phyloP scores from a whole-genome alignment of 2,797 vertebrate genomes.

The Periophthalmus magnuspinnatus region DNA sequence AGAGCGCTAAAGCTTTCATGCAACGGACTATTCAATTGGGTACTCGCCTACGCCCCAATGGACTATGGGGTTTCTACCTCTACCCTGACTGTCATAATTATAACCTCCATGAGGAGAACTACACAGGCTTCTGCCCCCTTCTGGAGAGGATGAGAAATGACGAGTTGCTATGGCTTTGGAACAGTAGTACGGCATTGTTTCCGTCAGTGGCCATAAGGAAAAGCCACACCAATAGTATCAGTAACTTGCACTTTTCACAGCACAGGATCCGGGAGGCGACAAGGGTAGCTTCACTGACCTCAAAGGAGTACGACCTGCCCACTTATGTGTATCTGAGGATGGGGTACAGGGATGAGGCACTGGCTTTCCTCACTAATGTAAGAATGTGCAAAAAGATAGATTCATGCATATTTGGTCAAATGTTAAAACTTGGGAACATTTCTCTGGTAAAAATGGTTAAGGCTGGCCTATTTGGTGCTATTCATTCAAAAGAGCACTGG shows the following conservation, averaged over 20 bases:
- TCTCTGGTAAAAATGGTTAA: no score
- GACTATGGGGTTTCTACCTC: slow-evolving; percentile 84
- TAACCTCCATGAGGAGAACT: slow-evolving; percentile 75
- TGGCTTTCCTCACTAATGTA: slow-evolving; percentile 79
- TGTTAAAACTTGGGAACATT: no score
- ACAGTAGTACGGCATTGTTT: slow-evolving; percentile 81
- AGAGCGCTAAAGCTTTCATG: slow-evolving; percentile 81
- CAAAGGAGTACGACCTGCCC: slow-evolving; percentile 72
- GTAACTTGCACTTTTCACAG: slow-evolving; percentile 77
- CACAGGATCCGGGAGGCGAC: slow-evolving; percentile 79
- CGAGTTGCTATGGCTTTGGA: slow-evolving; percentile 83
- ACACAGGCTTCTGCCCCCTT: slow-evolving; percentile 77
- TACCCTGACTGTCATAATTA: slow-evolving; percentile 88
- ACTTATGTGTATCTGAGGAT: slow-evolving; percentile 80
- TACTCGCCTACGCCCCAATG: slow-evolving; percentile 73
- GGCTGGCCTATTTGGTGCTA: no score
- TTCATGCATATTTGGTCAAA: no score
- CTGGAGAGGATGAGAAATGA: slow-evolving; percentile 80
- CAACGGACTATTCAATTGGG: slow-evolving; percentile 80
- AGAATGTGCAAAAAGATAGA: slow-evolving; percentile 18
- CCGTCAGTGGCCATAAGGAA: slow-evolving; percentile 79
- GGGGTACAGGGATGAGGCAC: slow-evolving; percentile 76
- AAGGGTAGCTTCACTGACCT: slow-evolving; percentile 75
- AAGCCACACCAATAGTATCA: slow-evolving; percentile 67
- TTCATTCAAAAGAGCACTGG: no score